Evolutionary conservation across 2,888 invertebrate species (phyloP).

Genomic region (Exephanes ischioxanthus): DNA sequence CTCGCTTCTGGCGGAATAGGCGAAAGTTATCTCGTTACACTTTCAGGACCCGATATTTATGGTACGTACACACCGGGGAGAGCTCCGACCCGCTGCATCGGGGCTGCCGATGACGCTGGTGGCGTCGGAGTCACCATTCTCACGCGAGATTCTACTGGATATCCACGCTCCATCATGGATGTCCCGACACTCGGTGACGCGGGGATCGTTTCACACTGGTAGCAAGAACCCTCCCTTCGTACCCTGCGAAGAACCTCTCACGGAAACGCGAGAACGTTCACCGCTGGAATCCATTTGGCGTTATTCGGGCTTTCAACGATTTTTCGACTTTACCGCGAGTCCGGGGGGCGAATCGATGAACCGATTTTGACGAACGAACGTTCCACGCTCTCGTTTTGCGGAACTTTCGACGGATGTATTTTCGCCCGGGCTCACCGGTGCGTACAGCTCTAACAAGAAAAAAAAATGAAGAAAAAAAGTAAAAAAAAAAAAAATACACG

Average conservation of each 20-base stretch:
- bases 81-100: conserved; percentile 35
- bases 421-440: background rate
- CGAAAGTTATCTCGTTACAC: conserved; percentile 73
- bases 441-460: conserved; percentile 9
- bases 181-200: conserved; percentile 40
- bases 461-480: background rate
- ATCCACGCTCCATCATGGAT: conserved; percentile 54
- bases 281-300: conserved; percentile 56
- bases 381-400: background rate
- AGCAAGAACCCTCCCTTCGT: background rate
- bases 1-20: conserved; percentile 60
- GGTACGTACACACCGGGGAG: conserved; percentile 64
- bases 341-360: conserved; percentile 23
- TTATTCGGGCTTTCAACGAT: conserved; percentile 58
- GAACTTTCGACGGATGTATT: conserved; percentile 32
- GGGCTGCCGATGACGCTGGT: background rate
- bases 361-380: background rate
- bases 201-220: conserved; percentile 35
- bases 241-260: background rate
- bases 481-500: background rate
- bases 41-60: conserved; percentile 72
- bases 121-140: conserved; percentile 12
- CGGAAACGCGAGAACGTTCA: conserved; percentile 35
- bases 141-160: conserved; percentile 27
- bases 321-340: conserved; percentile 32